Base-by-base conservation (phyloP, 2,888 invertebrate species). In the Entomobrya multifasciata region DNA sequence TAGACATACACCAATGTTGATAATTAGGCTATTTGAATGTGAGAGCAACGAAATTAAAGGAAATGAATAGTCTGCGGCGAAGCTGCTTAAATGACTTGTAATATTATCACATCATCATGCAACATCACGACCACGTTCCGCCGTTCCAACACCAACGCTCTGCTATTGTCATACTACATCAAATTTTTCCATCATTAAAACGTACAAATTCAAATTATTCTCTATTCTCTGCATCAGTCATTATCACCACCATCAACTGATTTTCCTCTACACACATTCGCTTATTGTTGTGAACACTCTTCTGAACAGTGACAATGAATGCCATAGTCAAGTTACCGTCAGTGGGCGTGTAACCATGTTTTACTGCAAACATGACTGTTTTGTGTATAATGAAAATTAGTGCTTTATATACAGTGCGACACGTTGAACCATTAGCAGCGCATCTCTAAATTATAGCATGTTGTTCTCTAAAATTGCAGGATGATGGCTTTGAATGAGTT, bases 11-110 rank as follows among this genome's bases (percentile, higher is more conserved):
- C 27, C 25, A 22, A 57, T 49, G 49, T 15, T 49, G 49, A 52
- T 76, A 27, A 76, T 77, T 55, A 47, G 15, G 44, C 44, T 62
- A 62, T 62, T 44, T 55, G 15, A 52, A 65, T 22, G 72, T 47
- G 72, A 57, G 47, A 65, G 67, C 67, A 67, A 52, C 44, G 41
- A 79, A 65, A 67, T 79, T 79, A 79, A 78, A 67, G 27, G 49
- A 47, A 79, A 79, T 79, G 65, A 79, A 65, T 52, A 79, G 79
- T 79, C 79, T 65, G 13, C 27, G 15, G 15, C 57, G 49, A 36
- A 79, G 65, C 65, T 67, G 15, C 65, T 20, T 22, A 65, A 79
- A 79, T 79, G 65, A 52, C 62, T 78, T 78, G 78, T 78, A 78
- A 44, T 62, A 22, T 15, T 60, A 60, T 20, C 36, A 78, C 77